Evolutionary conservation across 1,140 invertebrate genomes (phyloP).

Genomic region (Aradophagus sp.): DNA sequence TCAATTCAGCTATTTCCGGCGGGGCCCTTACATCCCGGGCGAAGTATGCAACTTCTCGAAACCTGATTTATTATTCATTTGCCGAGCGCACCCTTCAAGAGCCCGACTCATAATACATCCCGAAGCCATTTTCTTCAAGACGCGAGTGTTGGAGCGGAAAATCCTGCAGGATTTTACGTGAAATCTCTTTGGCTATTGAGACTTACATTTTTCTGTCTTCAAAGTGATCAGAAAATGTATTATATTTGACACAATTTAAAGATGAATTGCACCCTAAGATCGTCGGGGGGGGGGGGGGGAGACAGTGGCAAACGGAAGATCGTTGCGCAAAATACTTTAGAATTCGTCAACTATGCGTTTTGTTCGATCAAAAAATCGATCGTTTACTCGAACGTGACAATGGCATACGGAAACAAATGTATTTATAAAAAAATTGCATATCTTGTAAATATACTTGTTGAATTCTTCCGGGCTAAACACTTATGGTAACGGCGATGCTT

Average conservation of each 20-base stretch:
- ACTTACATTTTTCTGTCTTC: slow-evolving; percentile 55
- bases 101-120: slow-evolving; percentile 55
- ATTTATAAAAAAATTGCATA: no score
- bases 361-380: no score
- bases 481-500: no score
- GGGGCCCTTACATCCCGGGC: slow-evolving; percentile 57
- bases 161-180: slow-evolving; percentile 55
- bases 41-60: slow-evolving; percentile 68
- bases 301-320: slow-evolving; percentile 11
- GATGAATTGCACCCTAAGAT: slow-evolving; percentile 27
- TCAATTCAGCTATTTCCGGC: slow-evolving; percentile 62
- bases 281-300: not conserved
- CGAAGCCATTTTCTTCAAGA: slow-evolving; percentile 57
- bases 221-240: slow-evolving; percentile 54
- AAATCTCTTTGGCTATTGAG: slow-evolving; percentile 57
- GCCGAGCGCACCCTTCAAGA: slow-evolving; percentile 54
- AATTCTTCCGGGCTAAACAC: no score
- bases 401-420: no score
- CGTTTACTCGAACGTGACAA: no score
- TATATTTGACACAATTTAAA: slow-evolving; percentile 54
- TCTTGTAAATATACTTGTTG: no score
- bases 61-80: slow-evolving; percentile 71
- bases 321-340: slow-evolving; percentile 7
- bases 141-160: slow-evolving; percentile 54
- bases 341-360: no score